Evolutionary conservation across 2,113 vertebrate species (phyloP).

Genomic region (Eubucco bourcierii): DNA sequence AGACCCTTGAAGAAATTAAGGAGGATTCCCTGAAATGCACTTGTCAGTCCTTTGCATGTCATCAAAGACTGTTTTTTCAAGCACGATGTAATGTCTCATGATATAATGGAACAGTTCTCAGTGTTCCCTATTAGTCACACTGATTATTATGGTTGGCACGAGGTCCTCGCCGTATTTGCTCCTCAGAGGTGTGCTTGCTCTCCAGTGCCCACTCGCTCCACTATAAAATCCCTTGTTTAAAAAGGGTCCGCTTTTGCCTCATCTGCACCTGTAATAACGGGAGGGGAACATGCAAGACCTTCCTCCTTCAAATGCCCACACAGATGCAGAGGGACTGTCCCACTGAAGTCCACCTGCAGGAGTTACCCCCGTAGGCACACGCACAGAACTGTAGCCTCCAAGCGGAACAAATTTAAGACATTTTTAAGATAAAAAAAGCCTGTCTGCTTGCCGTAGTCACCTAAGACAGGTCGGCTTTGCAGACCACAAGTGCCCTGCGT

Average conservation of each 20-base stretch:
- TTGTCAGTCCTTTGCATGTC: conserved; percentile 20
- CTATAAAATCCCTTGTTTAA: neutral
- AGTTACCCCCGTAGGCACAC: fast-evolving
- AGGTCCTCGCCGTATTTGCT: neutral
- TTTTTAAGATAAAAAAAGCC: neutral
- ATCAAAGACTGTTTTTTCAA: conserved; percentile 50
- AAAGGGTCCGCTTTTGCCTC: neutral
- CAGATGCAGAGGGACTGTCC: neutral
- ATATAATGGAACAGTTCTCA: conserved; percentile 30
- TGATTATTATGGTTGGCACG: conserved; percentile 53
- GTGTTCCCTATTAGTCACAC: conserved; percentile 45
- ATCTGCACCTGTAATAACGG: neutral
- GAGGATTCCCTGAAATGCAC: conserved; percentile 56
- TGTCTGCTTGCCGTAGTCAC: neutral
- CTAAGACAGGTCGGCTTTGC: neutral
- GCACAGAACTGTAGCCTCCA: neutral
- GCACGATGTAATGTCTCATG: conserved; percentile 48
- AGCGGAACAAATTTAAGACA: fast-evolving
- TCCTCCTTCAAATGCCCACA: fast-evolving
- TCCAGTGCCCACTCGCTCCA: neutral
- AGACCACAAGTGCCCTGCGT: neutral
- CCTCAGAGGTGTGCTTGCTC: neutral
- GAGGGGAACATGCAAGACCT: neutral
- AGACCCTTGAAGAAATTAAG: conserved; percentile 63
- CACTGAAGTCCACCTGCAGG: neutral